Base-by-base conservation (phyloP, 2,797 vertebrate species). In the Alcedo quadribrachys region DNA sequence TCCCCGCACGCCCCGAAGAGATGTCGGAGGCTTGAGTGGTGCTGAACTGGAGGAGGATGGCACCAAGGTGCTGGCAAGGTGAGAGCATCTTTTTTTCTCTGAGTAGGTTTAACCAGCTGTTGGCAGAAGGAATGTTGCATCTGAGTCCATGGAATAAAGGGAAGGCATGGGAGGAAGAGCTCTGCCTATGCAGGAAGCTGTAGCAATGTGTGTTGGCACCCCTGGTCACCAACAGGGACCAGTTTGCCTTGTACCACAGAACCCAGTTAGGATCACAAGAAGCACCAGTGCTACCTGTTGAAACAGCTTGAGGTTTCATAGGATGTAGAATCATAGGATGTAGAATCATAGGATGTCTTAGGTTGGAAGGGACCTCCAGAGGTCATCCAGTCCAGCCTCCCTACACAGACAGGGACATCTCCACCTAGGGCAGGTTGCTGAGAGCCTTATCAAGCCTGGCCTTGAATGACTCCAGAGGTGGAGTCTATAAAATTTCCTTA, bases 1-100 rank as follows among this genome's bases (percentile, higher is more conserved):
- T 32, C 43, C 32, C 33, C 0, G 0, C 79, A 62, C 1, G 12
- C 9, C 1, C 1, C 28, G 12, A 5, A 45, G 68, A 46, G 78
- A 9, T 60, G 83, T 51, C 83, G 51, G 63, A 11, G 62, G 1
- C 7, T 12, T 50, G 37, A 24, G 43, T 25, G 65, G 81, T 20
- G 73, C 33, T 22, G 67, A 45, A 20, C 17, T 6, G 80, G 32
- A 78, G 58, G 33, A 55, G 22, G 1, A 21, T 33, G 67, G 61
- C 51, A 78, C 48, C n/a, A 12, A 6, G 35, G 30, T 15, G 43
- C 20, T 4, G 60, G n/a, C 30, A 35, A 43, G 65, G 48, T 8
- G 53, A n/a, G 35, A 55, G 35, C 3, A 0, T 22, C 32, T 5
- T 11, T 15, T 57, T 30, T 40, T 40, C 45, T 65, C 69, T 0